These are phyloP conservation scores for Tor tambroides DNA, from an alignment of 2,113 vertebrate genomes.

Conservation along the genomic window DNA sequence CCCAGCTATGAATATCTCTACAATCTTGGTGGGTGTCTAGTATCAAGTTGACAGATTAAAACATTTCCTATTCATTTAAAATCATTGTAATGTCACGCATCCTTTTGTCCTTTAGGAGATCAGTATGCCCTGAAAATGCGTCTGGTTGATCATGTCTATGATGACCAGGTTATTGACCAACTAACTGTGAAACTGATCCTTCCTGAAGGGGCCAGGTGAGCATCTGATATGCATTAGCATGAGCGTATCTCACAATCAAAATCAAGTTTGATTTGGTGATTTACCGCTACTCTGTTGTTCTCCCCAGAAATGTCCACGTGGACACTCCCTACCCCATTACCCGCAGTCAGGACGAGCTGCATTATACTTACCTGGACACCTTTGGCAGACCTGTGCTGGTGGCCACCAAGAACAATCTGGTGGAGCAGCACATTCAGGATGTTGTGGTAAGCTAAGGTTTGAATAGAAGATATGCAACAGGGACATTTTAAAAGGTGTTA, in stretches of 20 bases:
- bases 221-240: conserved; percentile 5
- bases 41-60: neutral
- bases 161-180: conserved; percentile 94
- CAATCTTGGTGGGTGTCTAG: conserved; percentile 83
- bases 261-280: neutral
- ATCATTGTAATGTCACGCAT: neutral
- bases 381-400: conserved; percentile 95
- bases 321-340: conserved; percentile 87
- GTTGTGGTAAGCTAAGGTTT: conserved; percentile 83
- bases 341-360: conserved; percentile 86
- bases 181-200: conserved; percentile 94
- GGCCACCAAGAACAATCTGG: conserved; percentile 92
- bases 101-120: conserved; percentile 79
- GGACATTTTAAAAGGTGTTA: too few relatives aligned
- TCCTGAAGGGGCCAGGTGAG: conserved; percentile 96
- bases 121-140: conserved; percentile 98
- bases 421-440: conserved; percentile 98
- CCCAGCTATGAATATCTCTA: conserved; percentile 99
- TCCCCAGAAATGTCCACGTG: conserved; percentile 87
- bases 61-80: neutral
- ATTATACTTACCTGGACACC: conserved; percentile 96
- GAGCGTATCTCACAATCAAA: neutral
- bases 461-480: neutral
- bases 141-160: conserved; percentile 95
- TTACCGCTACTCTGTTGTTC: conserved; percentile 5